A percentile compares a stretch with the other conserved stretches of the same genome.
phyloP scores from a whole-genome alignment of 30 jellyfish, hydroid and myxozoan species.

The Hydractinia symbiolongicarpus region DNA sequence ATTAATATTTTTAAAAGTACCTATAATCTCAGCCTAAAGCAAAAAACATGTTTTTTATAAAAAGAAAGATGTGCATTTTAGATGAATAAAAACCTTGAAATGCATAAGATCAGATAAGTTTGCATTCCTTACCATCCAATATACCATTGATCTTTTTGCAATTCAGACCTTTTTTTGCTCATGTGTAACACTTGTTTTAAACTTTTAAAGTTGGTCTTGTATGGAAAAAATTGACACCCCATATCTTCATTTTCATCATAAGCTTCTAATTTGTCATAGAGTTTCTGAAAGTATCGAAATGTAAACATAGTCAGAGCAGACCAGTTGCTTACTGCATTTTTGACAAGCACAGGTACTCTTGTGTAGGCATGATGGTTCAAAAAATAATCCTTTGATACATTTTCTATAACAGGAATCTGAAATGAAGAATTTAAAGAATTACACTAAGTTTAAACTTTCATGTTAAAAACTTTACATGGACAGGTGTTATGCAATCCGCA shows the following conservation, averaged over 20 bases:
- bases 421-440: background rate
- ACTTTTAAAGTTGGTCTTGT: conserved; percentile 64
- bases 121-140: conserved; percentile 88
- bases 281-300: conserved; percentile 45
- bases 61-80: no score
- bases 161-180: conserved; percentile 65
- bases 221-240: conserved; percentile 86
- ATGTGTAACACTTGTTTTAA: conserved; percentile 59
- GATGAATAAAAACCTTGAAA: no score
- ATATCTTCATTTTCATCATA: conserved; percentile 48
- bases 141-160: conserved; percentile 78
- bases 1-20: no score
- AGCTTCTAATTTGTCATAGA: conserved; percentile 59
- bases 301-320: conserved; percentile 66
- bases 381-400: conserved; percentile 57
- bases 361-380: conserved; percentile 66
- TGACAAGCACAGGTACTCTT: conserved; percentile 85
- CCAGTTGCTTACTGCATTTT: conserved; percentile 80
- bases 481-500: no score
- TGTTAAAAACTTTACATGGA: no score
- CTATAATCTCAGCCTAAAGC: no score
- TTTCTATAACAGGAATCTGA: conserved; percentile 54
- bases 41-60: no score
- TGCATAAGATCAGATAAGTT: no score
- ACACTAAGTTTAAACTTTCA: background rate